phyloP scores from a whole-genome alignment of 2,113 vertebrate genomes.

The Neopipo cinnamomea region DNA sequence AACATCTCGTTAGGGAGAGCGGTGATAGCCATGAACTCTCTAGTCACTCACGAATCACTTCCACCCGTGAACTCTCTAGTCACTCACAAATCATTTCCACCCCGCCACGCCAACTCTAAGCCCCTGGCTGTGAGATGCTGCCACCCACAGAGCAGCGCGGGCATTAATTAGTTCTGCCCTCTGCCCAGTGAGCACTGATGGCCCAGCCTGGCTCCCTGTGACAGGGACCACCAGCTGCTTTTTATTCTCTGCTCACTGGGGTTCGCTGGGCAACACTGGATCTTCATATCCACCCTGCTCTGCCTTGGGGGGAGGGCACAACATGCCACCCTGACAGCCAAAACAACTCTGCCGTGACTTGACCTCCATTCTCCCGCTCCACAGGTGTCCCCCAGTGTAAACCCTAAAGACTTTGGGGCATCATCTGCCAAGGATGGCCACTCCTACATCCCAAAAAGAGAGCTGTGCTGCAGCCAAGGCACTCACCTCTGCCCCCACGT shows the following conservation, averaged over 20 bases:
- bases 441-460: neutral
- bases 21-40: neutral
- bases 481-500: rapidly evolving
- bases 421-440: neutral
- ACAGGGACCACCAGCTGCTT: neutral
- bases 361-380: neutral
- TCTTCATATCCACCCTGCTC: neutral
- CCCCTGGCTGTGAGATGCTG: neutral
- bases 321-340: rapidly evolving
- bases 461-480: rapidly evolving
- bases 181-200: neutral
- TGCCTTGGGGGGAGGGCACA: neutral
- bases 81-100: slow-evolving; percentile 1
- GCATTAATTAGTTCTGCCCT: neutral
- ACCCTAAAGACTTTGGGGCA: neutral
- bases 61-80: neutral
- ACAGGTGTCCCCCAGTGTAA: neutral
- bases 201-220: neutral
- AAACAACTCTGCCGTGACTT: neutral
- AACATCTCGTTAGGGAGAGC: neutral
- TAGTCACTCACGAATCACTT: neutral
- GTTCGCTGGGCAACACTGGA: rapidly evolving
- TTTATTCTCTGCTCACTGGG: rapidly evolving
- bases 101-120: rapidly evolving
- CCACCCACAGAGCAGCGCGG: neutral